Base-by-base conservation (phyloP, 2,888 invertebrate genomes). In the Ophion ellenae region DNA sequence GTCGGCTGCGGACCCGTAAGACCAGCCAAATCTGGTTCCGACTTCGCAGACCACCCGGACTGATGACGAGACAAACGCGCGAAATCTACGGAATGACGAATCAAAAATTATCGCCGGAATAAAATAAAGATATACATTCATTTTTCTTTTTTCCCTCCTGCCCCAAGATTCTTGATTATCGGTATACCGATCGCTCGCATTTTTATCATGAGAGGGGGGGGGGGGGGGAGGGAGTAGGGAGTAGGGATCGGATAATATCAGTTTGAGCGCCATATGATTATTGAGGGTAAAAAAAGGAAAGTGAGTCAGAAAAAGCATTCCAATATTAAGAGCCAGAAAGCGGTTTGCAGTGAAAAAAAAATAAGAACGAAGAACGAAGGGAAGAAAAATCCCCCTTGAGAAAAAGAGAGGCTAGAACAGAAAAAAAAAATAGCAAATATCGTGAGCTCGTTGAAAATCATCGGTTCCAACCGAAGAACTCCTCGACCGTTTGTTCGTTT, bases 41-140 rank as follows among this genome's bases (percentile, higher is more conserved):
- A 61, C 77, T 67, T 71, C 71, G 45, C 47, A 78, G 86, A 86
- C 86, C 86, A 86, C 86, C 86, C 86, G 83, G 81, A 71, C 83
- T 11, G 69, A 45, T 63, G 74, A 80, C 69, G 77, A 66, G 69
- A 59, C 77, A 63, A 73, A 24, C 86, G 83, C 83, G 86, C 66
- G 86, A 86, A 81, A 83, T 78, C 78, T 77, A 64, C 53, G 28
- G 77, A 86, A 86, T 86, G 86, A 86, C 86, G 83, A 77, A 75
- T 81, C 83, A 78, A 83, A 81, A 86, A 86, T 86, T 81, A 86
- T 81, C 83, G 36, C 86, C 47, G 77, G 64, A 74, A 74, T 74
- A 70, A 40, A 77, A 79, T 57, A 64, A 83, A 81, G 20, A 20
- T 69, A 40, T 20, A 10, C 57, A 20, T 74, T 45, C 36, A 4